Base-by-base conservation (phyloP, 2,113 vertebrate genomes). In the Nycticorax nycticorax region DNA sequence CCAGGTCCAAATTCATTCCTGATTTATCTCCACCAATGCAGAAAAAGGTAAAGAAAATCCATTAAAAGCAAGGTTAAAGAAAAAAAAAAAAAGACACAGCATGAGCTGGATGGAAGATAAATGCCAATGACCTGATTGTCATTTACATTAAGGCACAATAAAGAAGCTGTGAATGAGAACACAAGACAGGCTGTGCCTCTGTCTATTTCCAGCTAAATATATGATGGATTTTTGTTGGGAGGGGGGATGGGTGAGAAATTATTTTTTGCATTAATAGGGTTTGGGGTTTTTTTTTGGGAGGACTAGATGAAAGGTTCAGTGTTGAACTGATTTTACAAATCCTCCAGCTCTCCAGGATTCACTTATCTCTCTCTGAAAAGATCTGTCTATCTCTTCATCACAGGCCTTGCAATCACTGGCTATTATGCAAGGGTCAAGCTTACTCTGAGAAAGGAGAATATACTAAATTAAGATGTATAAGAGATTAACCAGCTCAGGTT, bases 401-500 rank as follows among this genome's bases (percentile, higher is more conserved):
- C 59, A 69, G 47, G 45, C 33, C 50, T 82, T 73, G 18, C 48
- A 91, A 83, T 85, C 85, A 64, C 26, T 62, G 45, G 32, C 52
- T 85, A 81, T 92, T 96, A 92, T 81, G 64, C 1, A 2, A 30
- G 52, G 85, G 90, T 91, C 93, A 96, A 92, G 66, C 53, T 84
- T 41, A 74, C 56, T 73, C 27, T 81, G 67, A 92, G 48, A 45
- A 85, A 84, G 26, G 52, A 92, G 76, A 81, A 75, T 74, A 43
- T 35, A 52, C 28, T 82, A 88, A 94, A 95, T 96, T 94, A 96
- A 95, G 94, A 93, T 69, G 30, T 52, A n/a, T 60, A 56, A 69
- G 68, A 92, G 90, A 97, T 95, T 94, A 94, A 95, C 33, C 8
- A 55, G 48, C 37, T 73, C 69, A 91, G 90, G 90, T 95, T 97